Percentiles rank a stretch among this genome's conserved stretches.
Conservation (phyloP, 2,797 vertebrate species). For the Acanthopagrus latus region DNA sequence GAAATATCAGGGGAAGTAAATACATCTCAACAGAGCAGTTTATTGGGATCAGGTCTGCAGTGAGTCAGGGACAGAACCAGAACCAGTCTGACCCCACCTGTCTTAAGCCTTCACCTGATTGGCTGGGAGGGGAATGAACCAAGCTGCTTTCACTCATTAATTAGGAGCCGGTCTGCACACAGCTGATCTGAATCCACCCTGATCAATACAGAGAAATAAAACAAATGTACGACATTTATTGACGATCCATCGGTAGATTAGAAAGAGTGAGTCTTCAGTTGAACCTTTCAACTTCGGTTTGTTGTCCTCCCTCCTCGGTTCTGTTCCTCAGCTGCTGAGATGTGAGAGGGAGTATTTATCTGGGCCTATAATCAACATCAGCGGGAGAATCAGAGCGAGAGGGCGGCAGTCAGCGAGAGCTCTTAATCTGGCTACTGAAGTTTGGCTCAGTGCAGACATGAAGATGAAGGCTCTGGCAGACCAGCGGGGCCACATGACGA, state of each 20-base stretch:
- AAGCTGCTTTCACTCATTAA: too few species aligned
- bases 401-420: slow-evolving; percentile 22
- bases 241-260: background rate
- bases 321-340: slow-evolving; percentile 29
- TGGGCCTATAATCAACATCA: slow-evolving; percentile 54
- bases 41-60: too few species aligned
- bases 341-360: slow-evolving; percentile 53
- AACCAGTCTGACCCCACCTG: too few species aligned
- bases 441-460: slow-evolving; percentile 27
- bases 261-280: background rate
- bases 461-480: slow-evolving; percentile 65
- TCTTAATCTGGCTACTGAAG: slow-evolving; percentile 40
- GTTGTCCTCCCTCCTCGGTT: background rate
- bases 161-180: too few species aligned
- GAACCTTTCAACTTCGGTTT: background rate
- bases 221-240: too few species aligned
- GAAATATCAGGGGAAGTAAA: too few species aligned
- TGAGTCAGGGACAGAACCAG: too few species aligned
- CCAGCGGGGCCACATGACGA: slow-evolving; percentile 49
- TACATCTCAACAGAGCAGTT: too few species aligned
- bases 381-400: slow-evolving; percentile 40
- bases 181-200: too few species aligned
- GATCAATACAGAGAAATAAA: too few species aligned
- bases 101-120: too few species aligned
- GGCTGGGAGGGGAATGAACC: too few species aligned